phyloP scores from a whole-genome alignment of 2,797 vertebrate species.

The Heterohyrax brucei region DNA sequence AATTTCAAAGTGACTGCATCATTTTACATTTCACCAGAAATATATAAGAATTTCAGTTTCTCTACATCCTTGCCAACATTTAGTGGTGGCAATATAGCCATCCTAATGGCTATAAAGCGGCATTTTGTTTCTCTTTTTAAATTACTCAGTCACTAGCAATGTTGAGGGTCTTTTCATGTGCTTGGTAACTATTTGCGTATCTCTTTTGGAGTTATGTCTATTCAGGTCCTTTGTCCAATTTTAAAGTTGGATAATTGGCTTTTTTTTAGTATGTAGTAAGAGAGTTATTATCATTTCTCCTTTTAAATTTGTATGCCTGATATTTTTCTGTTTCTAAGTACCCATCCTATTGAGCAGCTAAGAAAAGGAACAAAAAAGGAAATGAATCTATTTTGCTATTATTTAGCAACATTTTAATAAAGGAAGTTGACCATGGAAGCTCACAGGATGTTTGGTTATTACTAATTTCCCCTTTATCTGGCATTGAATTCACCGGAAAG shows the following conservation, averaged over 20 bases:
- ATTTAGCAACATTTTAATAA: slow-evolving; percentile 59
- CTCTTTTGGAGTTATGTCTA: not conserved
- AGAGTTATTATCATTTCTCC: not conserved
- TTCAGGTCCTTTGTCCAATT: not conserved
- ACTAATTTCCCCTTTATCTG: slow-evolving; percentile 71
- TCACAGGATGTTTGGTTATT: slow-evolving; percentile 69
- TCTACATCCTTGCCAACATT: not conserved
- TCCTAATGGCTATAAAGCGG: not conserved
- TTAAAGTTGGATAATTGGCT: not conserved
- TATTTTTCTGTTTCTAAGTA: not conserved
- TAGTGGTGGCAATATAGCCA: not conserved
- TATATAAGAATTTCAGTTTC: not conserved
- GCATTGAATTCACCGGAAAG: slow-evolving; percentile 22
- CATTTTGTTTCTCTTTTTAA: not conserved
- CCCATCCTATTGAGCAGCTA: not conserved
- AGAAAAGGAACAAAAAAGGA: slow-evolving; percentile 55
- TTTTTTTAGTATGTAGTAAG: not conserved
- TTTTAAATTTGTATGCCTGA: not conserved
- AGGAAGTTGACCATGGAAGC: slow-evolving; percentile 68
- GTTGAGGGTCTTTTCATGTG: not conserved
- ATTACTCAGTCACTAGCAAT: not conserved
- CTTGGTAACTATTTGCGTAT: not conserved
- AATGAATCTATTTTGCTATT: slow-evolving; percentile 59
- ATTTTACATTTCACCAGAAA: not conserved
- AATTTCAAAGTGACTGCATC: not conserved